Conservation (phyloP, 2,888 invertebrate genomes). For the Cheilosia soror region DNA sequence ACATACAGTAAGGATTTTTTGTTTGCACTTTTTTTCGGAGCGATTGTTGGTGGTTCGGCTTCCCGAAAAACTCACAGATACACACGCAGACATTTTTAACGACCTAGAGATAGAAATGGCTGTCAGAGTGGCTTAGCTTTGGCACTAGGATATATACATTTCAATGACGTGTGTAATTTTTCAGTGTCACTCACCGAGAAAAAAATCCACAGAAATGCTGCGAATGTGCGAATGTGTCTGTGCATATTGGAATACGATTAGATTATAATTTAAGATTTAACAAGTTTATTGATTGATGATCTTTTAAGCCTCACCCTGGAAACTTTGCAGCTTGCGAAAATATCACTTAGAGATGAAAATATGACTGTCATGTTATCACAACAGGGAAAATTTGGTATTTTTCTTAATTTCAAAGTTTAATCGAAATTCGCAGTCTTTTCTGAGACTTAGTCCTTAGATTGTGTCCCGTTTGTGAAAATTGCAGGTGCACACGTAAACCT, state of each 20-base stretch:
- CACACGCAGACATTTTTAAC: slow-evolving; percentile 1
- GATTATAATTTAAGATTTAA: slow-evolving; percentile 46
- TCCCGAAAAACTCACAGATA: too few species aligned
- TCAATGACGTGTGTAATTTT: slow-evolving; percentile 40
- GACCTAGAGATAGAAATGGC: slow-evolving; percentile 3
- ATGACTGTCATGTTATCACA: slow-evolving; percentile 56
- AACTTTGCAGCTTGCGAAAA: slow-evolving; percentile 26
- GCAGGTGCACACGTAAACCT: slow-evolving; percentile 26
- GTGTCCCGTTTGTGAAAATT: neutral
- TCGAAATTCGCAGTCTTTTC: slow-evolving; percentile 31
- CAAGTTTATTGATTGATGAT: slow-evolving; percentile 55
- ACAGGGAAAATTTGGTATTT: slow-evolving; percentile 44
- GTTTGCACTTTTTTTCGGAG: too few species aligned
- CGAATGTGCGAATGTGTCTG: neutral
- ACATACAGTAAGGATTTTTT: slow-evolving; percentile 6
- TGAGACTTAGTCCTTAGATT: slow-evolving; percentile 11
- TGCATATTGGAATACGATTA: slow-evolving; percentile 25
- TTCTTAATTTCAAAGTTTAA: slow-evolving; percentile 70
- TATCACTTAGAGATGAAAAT: slow-evolving; percentile 15
- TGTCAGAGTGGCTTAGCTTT: slow-evolving; percentile 1
- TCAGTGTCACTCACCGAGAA: slow-evolving; percentile 56
- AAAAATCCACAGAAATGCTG: neutral
- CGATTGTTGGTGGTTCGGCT: too few species aligned
- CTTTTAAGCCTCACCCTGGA: slow-evolving; percentile 1
- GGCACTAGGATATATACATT: slow-evolving; percentile 1